phyloP scores from a whole-genome alignment of 1,140 invertebrate species.

The Drosophila orena region DNA sequence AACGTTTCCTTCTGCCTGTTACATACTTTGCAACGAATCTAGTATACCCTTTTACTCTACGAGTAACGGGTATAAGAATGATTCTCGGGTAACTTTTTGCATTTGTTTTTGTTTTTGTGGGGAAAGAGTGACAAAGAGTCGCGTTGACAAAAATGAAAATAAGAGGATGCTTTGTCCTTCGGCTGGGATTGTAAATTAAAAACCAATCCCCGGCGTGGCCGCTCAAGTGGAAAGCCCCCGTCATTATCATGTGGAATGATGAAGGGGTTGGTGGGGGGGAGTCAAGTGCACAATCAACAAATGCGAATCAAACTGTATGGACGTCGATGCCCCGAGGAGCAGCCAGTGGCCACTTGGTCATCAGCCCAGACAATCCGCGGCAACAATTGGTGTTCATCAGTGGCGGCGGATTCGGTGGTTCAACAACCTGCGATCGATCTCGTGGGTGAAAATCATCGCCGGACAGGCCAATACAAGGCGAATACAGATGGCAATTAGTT shows the following conservation, averaged over 20 bases:
- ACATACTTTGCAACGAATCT: too few relatives aligned
- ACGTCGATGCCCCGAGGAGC: slow-evolving; percentile 16
- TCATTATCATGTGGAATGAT: not conserved
- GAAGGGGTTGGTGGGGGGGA: not conserved
- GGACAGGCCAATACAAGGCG: not conserved
- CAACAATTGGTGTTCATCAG: slow-evolving; percentile 42
- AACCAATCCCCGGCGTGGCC: slow-evolving; percentile 7
- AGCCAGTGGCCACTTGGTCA: slow-evolving; percentile 7
- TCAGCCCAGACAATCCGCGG: slow-evolving; percentile 1
- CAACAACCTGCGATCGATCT: not conserved
- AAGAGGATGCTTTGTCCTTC: not conserved
- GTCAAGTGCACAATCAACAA: slow-evolving; percentile 41
- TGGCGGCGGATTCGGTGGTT: not conserved
- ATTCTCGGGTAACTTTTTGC: not conserved
- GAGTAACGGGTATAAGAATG: too few relatives aligned
- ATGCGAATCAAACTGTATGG: slow-evolving; percentile 41
- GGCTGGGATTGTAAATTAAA: slow-evolving; percentile 31
- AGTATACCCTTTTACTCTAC: too few relatives aligned
- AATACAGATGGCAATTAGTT: slow-evolving; percentile 3
- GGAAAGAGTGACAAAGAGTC: not conserved
- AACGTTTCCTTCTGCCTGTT: too few relatives aligned
- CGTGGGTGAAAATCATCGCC: not conserved
- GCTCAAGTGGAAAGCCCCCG: slow-evolving; percentile 19
- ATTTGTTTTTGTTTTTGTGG: not conserved
- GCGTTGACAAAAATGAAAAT: not conserved